These are phyloP conservation scores for Cisticola juncidis DNA, from an alignment of 2,113 vertebrate species.

Conservation along the genomic window DNA sequence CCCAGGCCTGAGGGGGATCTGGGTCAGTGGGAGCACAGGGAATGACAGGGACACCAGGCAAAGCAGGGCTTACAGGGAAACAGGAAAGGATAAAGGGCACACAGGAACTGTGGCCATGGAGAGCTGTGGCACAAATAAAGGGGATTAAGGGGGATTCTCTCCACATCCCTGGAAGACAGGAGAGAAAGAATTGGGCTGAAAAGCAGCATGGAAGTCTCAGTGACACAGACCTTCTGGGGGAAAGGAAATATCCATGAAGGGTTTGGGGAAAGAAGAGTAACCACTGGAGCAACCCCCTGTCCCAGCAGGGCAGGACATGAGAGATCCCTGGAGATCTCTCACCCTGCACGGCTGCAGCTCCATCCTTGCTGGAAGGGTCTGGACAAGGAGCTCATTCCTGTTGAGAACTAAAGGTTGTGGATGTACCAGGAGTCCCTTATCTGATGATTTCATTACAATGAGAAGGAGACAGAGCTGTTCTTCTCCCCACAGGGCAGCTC, in stretches of 20 bases:
- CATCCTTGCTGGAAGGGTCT: rapidly evolving
- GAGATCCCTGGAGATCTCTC: background rate
- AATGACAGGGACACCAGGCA: background rate
- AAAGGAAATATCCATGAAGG: background rate
- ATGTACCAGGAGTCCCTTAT: background rate
- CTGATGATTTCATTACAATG: background rate
- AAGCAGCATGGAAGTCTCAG: background rate
- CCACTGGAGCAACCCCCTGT: background rate
- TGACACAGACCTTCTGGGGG: background rate
- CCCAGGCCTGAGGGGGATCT: background rate
- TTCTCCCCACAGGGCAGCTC: background rate
- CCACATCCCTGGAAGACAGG: background rate
- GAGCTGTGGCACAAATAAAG: background rate
- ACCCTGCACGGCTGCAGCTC: background rate
- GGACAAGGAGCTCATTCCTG: background rate
- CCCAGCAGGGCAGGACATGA: background rate
- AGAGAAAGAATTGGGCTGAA: background rate
- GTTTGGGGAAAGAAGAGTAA: background rate
- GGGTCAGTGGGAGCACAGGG: background rate
- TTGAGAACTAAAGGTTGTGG: background rate
- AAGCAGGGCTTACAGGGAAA: background rate
- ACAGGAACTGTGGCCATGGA: background rate
- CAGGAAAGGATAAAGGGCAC: background rate
- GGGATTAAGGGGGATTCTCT: background rate
- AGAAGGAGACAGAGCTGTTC: background rate